Evolutionary conservation across 2,888 invertebrate species (phyloP).

Genomic region (Phalera bucephala): DNA sequence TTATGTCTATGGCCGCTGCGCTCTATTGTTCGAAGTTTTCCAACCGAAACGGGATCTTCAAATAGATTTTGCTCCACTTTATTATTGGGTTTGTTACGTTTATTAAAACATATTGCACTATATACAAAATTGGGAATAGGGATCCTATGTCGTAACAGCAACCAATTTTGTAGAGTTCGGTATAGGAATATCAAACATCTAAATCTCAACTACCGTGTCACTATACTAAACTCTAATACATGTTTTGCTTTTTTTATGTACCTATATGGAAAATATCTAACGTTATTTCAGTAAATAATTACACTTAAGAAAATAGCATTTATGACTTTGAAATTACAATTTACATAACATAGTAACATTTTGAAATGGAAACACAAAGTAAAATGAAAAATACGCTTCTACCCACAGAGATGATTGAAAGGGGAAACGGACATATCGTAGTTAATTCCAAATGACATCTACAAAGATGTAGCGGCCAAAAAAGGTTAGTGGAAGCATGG

Average conservation of each 20-base stretch:
- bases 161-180: conserved; percentile 1
- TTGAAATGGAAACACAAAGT: too few species aligned
- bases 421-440: conserved; percentile 9
- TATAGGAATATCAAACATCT: too few species aligned
- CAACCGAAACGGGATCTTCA: conserved; percentile 28
- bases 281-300: too few species aligned
- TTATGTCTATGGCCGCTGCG: conserved; percentile 54
- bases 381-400: not conserved
- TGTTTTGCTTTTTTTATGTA: too few species aligned
- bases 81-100: conserved; percentile 11
- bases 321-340: too few species aligned
- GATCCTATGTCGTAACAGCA: not conserved
- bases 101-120: conserved; percentile 12
- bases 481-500: conserved; percentile 29
- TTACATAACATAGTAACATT: too few species aligned
- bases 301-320: too few species aligned
- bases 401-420: not conserved
- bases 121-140: conserved; percentile 3
- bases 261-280: too few species aligned
- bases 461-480: conserved; percentile 23
- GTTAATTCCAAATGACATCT: conserved; percentile 20
- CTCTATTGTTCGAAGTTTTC: conserved; percentile 52
- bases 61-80: conserved; percentile 26
- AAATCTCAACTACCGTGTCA: too few species aligned
- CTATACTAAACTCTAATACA: too few species aligned